These are phyloP conservation scores for Drosophila siamana DNA, from an alignment of 2,888 invertebrate species.

Conservation along the genomic window DNA sequence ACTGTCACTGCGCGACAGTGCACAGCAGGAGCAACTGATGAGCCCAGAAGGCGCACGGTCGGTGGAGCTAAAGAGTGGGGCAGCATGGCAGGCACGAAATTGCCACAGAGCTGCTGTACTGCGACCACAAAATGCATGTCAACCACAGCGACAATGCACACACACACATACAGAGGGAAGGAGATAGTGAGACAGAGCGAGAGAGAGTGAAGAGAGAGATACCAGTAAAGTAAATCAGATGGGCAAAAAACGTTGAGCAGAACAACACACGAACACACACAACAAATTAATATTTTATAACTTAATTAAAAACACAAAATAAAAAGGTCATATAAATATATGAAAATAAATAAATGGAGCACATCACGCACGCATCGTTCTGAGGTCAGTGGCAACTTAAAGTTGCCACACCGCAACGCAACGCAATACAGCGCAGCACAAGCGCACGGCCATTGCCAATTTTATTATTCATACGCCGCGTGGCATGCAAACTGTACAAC, in stretches of 20 bases:
- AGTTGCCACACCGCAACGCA: conserved; percentile 39
- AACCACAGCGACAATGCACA: conserved; percentile 56
- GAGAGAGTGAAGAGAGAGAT: background rate
- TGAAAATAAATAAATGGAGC: conserved; percentile 55
- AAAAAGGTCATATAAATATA: conserved; percentile 55
- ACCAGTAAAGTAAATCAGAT: conserved; percentile 7
- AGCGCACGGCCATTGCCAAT: conserved; percentile 6
- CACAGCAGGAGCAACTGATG: conserved; percentile 27
- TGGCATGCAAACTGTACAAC: conserved; percentile 34
- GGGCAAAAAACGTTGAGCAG: conserved; percentile 25
- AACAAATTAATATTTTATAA: conserved; percentile 77
- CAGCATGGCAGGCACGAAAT: conserved; percentile 9
- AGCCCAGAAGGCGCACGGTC: background rate
- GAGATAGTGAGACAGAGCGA: background rate
- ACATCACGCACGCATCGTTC: conserved; percentile 27
- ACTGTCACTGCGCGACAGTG: conserved; percentile 33
- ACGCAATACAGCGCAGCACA: background rate
- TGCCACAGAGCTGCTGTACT: conserved; percentile 45
- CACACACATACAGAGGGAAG: background rate
- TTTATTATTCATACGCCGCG: conserved; percentile 67
- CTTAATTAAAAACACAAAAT: conserved; percentile 75
- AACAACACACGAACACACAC: conserved; percentile 16
- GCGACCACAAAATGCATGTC: conserved; percentile 76
- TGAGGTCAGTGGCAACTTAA: conserved; percentile 57
- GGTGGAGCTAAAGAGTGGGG: too few relatives aligned